These are phyloP conservation scores for Agrotis puta DNA, from an alignment of 2,888 invertebrate genomes.

Conservation along the genomic window DNA sequence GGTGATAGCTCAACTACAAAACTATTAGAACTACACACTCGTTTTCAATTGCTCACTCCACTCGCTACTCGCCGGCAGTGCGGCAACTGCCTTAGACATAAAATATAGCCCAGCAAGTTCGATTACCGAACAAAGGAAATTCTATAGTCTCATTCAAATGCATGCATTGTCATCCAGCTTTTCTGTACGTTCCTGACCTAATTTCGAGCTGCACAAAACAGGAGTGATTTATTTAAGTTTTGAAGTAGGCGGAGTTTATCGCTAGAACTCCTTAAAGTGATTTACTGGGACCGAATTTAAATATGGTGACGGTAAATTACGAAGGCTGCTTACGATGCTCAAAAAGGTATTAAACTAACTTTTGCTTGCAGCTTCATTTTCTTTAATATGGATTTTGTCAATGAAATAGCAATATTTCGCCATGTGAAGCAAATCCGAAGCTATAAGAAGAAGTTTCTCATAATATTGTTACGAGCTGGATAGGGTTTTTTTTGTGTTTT, in stretches of 20 bases:
- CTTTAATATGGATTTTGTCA: too few relatives aligned
- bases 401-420: too few relatives aligned
- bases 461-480: too few relatives aligned
- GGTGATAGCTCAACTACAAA: too few relatives aligned
- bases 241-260: constrained; percentile 34
- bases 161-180: constrained; percentile 31
- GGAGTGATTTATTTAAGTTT: constrained; percentile 48
- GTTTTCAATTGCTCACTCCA: neutral
- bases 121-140: neutral
- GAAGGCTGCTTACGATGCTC: neutral
- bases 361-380: too few relatives aligned
- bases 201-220: constrained; percentile 32
- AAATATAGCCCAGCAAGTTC: neutral
- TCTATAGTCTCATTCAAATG: constrained; percentile 5
- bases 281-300: constrained; percentile 40
- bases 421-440: too few relatives aligned
- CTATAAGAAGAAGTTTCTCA: too few relatives aligned
- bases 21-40: too few relatives aligned
- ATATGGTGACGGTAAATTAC: constrained; percentile 33
- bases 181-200: constrained; percentile 14
- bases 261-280: constrained; percentile 25
- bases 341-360: too few relatives aligned
- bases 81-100: too few relatives aligned
- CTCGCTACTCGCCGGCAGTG: too few relatives aligned
- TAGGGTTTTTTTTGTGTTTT: too few relatives aligned